Percentiles rank a stretch among this genome's conserved stretches.
Conservation (phyloP, 2,888 invertebrate genomes). For the Isotomurus palustris region DNA sequence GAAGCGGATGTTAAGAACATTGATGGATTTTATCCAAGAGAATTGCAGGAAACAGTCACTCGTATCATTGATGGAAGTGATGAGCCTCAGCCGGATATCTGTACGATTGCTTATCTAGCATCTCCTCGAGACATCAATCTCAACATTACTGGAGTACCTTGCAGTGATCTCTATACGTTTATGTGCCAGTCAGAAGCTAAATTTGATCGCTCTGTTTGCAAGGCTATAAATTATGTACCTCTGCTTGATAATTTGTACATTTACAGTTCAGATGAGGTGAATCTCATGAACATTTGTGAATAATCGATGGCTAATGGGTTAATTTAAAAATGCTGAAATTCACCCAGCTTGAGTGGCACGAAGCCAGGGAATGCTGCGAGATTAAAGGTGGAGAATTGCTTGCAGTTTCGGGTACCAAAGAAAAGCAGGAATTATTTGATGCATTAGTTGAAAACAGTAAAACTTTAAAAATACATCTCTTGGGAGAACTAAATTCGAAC, state of each 20-base stretch:
- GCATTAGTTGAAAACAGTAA: neutral
- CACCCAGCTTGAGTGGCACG: conserved; percentile 1
- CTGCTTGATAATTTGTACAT: neutral
- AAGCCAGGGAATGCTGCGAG: conserved; percentile 1
- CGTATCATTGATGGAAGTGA: neutral
- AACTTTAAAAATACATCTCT: neutral
- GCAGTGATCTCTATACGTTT: neutral
- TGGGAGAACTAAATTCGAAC: neutral
- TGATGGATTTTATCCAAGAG: neutral
- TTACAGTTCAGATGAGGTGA: neutral
- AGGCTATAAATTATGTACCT: neutral
- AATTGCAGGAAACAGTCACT: neutral
- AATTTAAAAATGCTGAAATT: too few relatives aligned
- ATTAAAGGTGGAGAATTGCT: conserved; percentile 3
- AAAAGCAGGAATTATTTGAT: neutral
- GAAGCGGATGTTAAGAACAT: neutral
- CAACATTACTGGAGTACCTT: neutral
- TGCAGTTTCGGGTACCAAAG: neutral
- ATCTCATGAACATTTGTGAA: too few relatives aligned
- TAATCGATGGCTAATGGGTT: too few relatives aligned
- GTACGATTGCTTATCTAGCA: conserved; percentile 1
- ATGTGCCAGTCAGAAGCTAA: neutral
- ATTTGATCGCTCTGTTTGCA: neutral
- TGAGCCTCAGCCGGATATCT: neutral
- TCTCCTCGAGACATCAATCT: neutral